Percentiles rank a stretch among this genome's conserved stretches.
Evolutionary conservation across 2,888 invertebrate species (phyloP).

Genomic region (Ecdyonurus torrentis): DNA sequence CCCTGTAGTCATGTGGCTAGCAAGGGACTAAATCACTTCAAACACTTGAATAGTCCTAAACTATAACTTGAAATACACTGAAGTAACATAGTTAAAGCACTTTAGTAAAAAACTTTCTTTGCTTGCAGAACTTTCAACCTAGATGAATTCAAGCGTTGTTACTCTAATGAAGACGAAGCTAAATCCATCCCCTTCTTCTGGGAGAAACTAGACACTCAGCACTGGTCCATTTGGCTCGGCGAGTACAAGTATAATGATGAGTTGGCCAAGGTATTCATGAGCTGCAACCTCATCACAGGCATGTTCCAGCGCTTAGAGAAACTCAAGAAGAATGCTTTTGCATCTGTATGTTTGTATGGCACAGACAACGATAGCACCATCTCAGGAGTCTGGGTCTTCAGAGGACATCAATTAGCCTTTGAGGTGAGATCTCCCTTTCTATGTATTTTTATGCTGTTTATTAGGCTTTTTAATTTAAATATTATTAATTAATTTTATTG

Average conservation of each 20-base stretch:
- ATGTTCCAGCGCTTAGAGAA: slow-evolving; percentile 96
- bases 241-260: slow-evolving; percentile 95
- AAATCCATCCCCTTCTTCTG: slow-evolving; percentile 96
- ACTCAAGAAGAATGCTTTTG: slow-evolving; percentile 93
- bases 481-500: too few relatives aligned
- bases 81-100: too few relatives aligned
- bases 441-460: too few relatives aligned
- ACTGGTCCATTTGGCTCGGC: slow-evolving; percentile 93
- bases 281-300: slow-evolving; percentile 92
- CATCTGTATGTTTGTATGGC: slow-evolving; percentile 86
- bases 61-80: too few relatives aligned
- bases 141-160: slow-evolving; percentile 94
- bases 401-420: slow-evolving; percentile 87
- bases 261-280: slow-evolving; percentile 88
- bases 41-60: too few relatives aligned
- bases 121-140: slow-evolving; percentile 65
- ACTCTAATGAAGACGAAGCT: slow-evolving; percentile 89
- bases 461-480: too few relatives aligned
- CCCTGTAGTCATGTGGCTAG: neutral
- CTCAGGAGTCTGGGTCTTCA: slow-evolving; percentile 97
- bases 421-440: too few relatives aligned
- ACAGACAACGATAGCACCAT: slow-evolving; percentile 81
- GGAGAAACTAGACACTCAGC: slow-evolving; percentile 90
- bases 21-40: neutral
- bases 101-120: slow-evolving; percentile 9